phyloP scores from a whole-genome alignment of 2,113 vertebrate genomes.

The Tragelaphus strepsiceros region DNA sequence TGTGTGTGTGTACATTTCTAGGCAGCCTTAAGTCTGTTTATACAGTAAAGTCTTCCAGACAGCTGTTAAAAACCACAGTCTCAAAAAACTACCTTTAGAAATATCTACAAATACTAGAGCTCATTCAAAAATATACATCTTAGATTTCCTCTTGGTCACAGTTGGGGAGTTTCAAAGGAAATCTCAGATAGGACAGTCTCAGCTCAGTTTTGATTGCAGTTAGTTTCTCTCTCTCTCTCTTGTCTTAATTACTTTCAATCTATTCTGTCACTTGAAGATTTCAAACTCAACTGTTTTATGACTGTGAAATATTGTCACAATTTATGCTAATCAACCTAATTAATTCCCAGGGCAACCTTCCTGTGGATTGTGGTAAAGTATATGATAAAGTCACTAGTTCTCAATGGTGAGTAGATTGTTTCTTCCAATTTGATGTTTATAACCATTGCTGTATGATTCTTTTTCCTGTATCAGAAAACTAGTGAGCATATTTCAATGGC shows the following conservation, averaged over 20 bases:
- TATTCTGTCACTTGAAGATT: constrained; percentile 42
- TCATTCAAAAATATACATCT: background rate
- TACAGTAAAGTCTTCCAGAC: background rate
- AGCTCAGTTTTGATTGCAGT: background rate
- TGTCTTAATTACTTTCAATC: constrained; percentile 49
- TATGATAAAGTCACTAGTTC: constrained; percentile 17
- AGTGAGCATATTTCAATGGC: background rate
- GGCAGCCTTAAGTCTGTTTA: background rate
- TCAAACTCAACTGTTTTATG: constrained; percentile 48
- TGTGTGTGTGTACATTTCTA: background rate
- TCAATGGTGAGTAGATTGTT: background rate
- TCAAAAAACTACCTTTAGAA: background rate
- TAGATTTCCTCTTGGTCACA: background rate
- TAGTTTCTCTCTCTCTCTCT: background rate
- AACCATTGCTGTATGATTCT: background rate
- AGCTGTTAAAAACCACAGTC: background rate
- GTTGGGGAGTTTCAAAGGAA: background rate
- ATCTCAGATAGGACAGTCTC: background rate
- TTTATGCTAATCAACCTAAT: constrained; percentile 56
- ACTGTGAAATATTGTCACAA: constrained; percentile 52
- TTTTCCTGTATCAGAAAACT: background rate
- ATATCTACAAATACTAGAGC: background rate
- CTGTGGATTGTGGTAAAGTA: background rate
- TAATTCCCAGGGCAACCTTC: constrained; percentile 29
- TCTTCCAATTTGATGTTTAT: background rate